phyloP scores from a whole-genome alignment of 2,797 vertebrate genomes.

The Hipposideros larvatus region DNA sequence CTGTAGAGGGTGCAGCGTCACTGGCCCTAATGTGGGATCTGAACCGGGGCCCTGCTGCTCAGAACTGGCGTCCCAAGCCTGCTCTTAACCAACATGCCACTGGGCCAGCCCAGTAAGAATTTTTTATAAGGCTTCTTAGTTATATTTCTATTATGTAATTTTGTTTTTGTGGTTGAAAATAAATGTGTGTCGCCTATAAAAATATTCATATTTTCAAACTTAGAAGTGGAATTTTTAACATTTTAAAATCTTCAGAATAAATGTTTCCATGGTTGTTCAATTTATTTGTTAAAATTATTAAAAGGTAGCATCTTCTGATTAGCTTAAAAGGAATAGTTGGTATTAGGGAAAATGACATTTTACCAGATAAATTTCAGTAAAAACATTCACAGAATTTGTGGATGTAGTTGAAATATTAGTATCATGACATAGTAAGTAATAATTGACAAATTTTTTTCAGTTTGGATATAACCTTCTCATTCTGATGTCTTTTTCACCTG shows the following conservation, averaged over 20 bases:
- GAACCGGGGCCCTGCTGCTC: too few species aligned
- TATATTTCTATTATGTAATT: background rate
- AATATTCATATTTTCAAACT: background rate
- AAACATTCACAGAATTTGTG: background rate
- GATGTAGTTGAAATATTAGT: background rate
- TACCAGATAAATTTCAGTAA: background rate
- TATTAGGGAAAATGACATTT: background rate
- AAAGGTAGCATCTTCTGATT: background rate
- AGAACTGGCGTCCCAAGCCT: too few species aligned
- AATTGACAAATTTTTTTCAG: background rate
- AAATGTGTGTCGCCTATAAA: background rate
- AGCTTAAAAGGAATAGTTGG: background rate
- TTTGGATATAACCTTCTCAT: background rate
- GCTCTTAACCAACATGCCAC: too few species aligned
- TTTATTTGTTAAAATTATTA: slow-evolving; percentile 8
- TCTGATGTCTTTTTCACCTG: background rate
- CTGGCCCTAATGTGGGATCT: too few species aligned
- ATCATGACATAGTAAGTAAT: background rate
- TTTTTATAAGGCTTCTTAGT: background rate
- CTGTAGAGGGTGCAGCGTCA: too few species aligned
- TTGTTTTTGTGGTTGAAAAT: background rate
- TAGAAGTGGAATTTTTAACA: background rate
- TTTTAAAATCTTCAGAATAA: background rate
- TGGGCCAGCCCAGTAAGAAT: background rate
- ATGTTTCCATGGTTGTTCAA: background rate